Percentiles rank a stretch among this genome's conserved stretches.
Evolutionary conservation across 2,113 vertebrate species (phyloP).

Genomic region (Tapirus terrestris): DNA sequence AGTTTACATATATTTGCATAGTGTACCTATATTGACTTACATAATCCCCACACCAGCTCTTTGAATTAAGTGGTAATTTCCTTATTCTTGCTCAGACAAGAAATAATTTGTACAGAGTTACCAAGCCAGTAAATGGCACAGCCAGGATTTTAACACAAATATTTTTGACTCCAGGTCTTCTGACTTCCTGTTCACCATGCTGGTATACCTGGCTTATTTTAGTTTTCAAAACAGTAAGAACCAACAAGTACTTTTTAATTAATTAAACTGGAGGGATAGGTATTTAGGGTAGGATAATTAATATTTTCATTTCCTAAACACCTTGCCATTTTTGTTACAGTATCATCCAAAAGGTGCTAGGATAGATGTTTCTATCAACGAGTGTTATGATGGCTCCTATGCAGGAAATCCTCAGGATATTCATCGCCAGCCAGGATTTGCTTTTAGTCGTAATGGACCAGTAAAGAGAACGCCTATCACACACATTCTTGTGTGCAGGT

Average conservation of each 20-base stretch:
- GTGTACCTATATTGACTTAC: not conserved
- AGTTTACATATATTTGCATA: not conserved
- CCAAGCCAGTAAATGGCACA: not conserved
- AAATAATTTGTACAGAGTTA: constrained; percentile 29
- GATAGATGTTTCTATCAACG: constrained; percentile 99
- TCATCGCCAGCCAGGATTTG: constrained; percentile 98
- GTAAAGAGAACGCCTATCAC: constrained; percentile 98
- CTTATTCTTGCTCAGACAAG: constrained; percentile 13
- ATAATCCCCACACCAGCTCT: not conserved
- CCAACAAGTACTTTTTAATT: not conserved
- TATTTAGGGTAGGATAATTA: constrained; percentile 9
- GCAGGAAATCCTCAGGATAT: constrained; percentile 99
- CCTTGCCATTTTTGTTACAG: constrained; percentile 84
- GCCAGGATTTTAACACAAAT: not conserved
- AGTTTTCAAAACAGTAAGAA: constrained; percentile 24
- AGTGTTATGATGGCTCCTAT: constrained; percentile 99
- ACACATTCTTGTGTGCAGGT: constrained; percentile 98
- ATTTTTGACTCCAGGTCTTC: not conserved
- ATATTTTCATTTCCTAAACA: constrained; percentile 36
- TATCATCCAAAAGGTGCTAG: constrained; percentile 99
- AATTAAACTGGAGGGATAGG: not conserved
- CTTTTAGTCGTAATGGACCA: constrained; percentile 98
- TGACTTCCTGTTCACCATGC: not conserved
- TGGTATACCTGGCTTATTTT: not conserved
- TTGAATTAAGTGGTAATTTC: constrained; percentile 49